These are phyloP conservation scores for Lasiurus cinereus DNA, from an alignment of 2,113 vertebrate species.

Conservation along the genomic window DNA sequence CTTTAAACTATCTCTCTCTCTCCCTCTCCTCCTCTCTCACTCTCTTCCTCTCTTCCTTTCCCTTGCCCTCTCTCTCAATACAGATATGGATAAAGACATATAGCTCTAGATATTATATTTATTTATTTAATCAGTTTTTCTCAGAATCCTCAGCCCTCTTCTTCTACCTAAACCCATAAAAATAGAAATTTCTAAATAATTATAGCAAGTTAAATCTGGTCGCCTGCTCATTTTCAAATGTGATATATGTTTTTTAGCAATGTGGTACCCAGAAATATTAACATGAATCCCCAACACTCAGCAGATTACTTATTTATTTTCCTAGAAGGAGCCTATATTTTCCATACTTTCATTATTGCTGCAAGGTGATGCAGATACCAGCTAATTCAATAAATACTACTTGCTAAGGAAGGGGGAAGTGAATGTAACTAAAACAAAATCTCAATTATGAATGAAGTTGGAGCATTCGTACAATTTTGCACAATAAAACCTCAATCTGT, in stretches of 20 bases:
- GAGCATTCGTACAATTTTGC: slow-evolving; percentile 33
- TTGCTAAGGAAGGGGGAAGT: background rate
- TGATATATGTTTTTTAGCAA: background rate
- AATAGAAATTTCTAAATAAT: slow-evolving; percentile 29
- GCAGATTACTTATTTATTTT: slow-evolving; percentile 29
- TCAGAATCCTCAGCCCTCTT: background rate
- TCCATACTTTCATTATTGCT: background rate
- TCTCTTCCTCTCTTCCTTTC: too few species aligned
- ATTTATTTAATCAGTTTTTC: background rate
- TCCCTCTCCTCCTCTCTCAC: too few species aligned
- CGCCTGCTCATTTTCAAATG: slow-evolving; percentile 45
- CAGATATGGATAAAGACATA: background rate
- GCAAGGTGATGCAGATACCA: background rate
- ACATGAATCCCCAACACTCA: background rate
- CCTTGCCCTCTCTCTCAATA: too few species aligned
- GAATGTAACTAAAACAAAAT: background rate
- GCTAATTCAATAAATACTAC: slow-evolving; percentile 41
- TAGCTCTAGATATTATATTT: background rate
- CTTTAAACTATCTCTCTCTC: background rate
- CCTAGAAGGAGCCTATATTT: slow-evolving; percentile 54
- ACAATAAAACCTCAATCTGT: background rate
- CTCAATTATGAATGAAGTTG: slow-evolving; percentile 48
- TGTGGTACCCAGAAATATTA: background rate
- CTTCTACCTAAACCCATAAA: background rate
- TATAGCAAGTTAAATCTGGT: background rate